phyloP scores from a whole-genome alignment of 1,140 invertebrate genomes.

The Hesperophylax magnus region DNA sequence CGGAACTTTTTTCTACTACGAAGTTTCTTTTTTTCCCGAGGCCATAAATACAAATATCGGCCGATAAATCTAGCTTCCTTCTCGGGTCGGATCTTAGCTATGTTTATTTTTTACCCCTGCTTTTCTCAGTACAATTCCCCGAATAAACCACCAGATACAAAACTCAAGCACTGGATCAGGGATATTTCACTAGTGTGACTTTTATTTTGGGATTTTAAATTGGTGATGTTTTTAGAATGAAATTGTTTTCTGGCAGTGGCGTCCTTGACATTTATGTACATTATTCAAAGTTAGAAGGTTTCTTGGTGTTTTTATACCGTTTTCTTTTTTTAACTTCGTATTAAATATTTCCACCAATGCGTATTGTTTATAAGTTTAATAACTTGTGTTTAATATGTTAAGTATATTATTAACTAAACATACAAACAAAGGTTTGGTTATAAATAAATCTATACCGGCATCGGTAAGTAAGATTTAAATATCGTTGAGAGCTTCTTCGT shows the following conservation, averaged over 20 bases:
- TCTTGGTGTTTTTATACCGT: neutral
- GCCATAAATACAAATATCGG: constrained; percentile 43
- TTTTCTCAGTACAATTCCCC: constrained; percentile 33
- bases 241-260: neutral
- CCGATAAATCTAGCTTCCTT: constrained; percentile 38
- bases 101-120: constrained; percentile 40
- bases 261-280: neutral
- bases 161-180: neutral
- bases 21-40: constrained; percentile 1
- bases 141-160: constrained; percentile 27
- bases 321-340: neutral
- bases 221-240: neutral
- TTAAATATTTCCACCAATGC: neutral
- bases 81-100: constrained; percentile 14
- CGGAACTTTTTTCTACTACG: neutral
- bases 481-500: too few relatives aligned
- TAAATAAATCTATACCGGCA: too few relatives aligned
- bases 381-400: too few relatives aligned
- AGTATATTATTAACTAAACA: too few relatives aligned
- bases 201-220: neutral
- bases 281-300: neutral
- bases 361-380: too few relatives aligned
- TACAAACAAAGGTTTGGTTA: too few relatives aligned
- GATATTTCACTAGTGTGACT: neutral
- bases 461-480: too few relatives aligned